phyloP scores from a whole-genome alignment of 2,888 invertebrate genomes.

The Hartigia nigra region DNA sequence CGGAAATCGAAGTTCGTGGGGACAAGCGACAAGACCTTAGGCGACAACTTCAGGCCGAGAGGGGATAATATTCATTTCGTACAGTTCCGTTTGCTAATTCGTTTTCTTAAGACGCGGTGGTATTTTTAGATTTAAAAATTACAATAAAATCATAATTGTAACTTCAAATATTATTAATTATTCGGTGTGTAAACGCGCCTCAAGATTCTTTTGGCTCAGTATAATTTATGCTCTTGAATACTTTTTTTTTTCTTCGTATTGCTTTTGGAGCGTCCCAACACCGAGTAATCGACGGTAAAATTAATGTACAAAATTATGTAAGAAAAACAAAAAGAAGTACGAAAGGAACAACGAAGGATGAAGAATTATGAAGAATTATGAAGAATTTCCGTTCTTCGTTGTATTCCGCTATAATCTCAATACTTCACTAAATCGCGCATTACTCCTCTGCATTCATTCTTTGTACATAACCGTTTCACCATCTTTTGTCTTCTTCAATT shows the following conservation, averaged over 20 bases:
- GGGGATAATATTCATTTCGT: neutral
- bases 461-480: conserved; percentile 10
- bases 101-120: neutral
- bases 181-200: neutral
- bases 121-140: neutral
- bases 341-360: neutral
- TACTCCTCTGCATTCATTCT: conserved; percentile 26
- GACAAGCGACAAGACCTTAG: neutral
- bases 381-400: conserved; percentile 33
- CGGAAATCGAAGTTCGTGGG: neutral
- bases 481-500: conserved; percentile 17
- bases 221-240: conserved; percentile 7
- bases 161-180: conserved; percentile 10
- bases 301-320: neutral
- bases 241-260: conserved; percentile 12
- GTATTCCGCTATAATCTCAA: conserved; percentile 33
- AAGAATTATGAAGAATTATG: neutral
- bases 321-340: neutral
- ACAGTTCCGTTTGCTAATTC: neutral
- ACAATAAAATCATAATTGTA: neutral
- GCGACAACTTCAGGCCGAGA: neutral
- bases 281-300: neutral
- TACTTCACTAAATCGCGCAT: neutral
- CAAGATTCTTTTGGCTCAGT: neutral
- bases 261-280: neutral